These are phyloP conservation scores for Drosophila parvula DNA, from an alignment of 1,140 invertebrate species.

Conservation along the genomic window DNA sequence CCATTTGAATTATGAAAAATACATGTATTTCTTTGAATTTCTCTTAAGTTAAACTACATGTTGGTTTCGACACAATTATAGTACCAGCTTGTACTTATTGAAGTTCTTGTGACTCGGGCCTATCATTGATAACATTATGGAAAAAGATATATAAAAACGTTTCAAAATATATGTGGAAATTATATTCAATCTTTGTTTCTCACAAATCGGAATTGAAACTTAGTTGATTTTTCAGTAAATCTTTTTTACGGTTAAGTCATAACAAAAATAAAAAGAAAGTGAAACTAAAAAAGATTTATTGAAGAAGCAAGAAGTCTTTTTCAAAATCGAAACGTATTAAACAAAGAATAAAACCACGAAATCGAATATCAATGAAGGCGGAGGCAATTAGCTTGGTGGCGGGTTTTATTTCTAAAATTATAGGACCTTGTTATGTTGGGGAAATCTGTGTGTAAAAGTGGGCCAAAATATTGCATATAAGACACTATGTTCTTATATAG, in stretches of 20 bases:
- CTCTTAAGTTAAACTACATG: conserved; percentile 18
- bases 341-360: background rate
- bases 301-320: background rate
- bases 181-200: background rate
- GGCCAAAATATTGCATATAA: conserved; percentile 23
- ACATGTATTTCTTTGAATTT: conserved; percentile 25
- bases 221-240: background rate
- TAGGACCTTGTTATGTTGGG: background rate
- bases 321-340: background rate
- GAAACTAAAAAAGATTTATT: conserved; percentile 10
- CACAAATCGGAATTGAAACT: background rate
- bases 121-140: background rate
- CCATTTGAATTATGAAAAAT: conserved; percentile 17
- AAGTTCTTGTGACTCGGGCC: conserved; percentile 20
- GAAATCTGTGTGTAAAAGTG: conserved; percentile 15
- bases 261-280: background rate
- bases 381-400: conserved; percentile 13
- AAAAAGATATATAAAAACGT: background rate
- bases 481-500: conserved; percentile 25
- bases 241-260: conserved; percentile 1
- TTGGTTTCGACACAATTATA: conserved; percentile 2
- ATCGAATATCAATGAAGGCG: background rate
- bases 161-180: background rate
- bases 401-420: conserved; percentile 28
- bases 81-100: conserved; percentile 23